Percentiles rank a stretch among this genome's conserved stretches.
Conservation (phyloP, 2,113 vertebrate species). For the Scalopus aquaticus region DNA sequence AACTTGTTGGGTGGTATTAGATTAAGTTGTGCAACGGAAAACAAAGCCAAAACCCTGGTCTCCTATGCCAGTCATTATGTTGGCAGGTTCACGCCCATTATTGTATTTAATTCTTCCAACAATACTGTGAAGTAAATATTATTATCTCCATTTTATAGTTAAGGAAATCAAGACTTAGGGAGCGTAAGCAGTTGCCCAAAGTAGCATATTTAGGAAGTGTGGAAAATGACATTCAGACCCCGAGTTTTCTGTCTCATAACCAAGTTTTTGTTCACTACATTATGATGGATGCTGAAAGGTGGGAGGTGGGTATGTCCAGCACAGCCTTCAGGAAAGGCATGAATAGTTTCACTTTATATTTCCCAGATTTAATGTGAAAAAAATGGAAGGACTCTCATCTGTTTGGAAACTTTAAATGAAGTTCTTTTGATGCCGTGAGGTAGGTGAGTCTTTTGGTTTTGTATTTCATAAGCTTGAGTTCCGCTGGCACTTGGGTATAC, state of each 20-base stretch:
- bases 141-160: slow-evolving; percentile 56
- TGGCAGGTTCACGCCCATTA: slow-evolving; percentile 63
- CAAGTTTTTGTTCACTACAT: not conserved
- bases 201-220: slow-evolving; percentile 11
- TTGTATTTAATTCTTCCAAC: slow-evolving; percentile 56
- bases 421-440: not conserved
- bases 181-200: slow-evolving; percentile 21
- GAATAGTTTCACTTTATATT: not conserved
- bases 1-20: slow-evolving; percentile 32
- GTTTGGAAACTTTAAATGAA: slow-evolving; percentile 17
- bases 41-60: slow-evolving; percentile 26
- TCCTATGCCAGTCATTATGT: slow-evolving; percentile 18
- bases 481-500: not conserved
- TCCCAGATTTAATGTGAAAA: not conserved
- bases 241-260: not conserved
- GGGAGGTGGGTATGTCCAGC: not conserved
- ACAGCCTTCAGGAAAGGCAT: not conserved
- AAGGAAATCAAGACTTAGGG: slow-evolving; percentile 27
- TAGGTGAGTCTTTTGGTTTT: not conserved
- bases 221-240: not conserved
- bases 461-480: not conserved
- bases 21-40: slow-evolving; percentile 43
- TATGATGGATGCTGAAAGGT: not conserved
- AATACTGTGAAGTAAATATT: slow-evolving; percentile 59
- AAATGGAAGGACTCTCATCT: not conserved